Conservation (phyloP, 2,113 vertebrate genomes). For the Buteo buteo region DNA sequence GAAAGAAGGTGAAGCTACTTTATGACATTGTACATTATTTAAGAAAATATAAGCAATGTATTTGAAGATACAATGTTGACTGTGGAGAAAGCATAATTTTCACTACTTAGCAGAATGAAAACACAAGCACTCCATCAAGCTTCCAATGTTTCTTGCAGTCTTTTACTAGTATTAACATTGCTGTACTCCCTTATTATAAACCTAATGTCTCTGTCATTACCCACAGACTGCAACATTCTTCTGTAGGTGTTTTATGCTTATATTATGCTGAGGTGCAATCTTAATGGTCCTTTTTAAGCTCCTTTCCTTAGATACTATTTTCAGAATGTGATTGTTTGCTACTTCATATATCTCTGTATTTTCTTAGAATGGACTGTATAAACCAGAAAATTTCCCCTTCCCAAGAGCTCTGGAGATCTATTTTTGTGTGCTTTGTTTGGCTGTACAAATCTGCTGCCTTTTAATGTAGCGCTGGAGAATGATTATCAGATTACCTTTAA, state of each 20-base stretch:
- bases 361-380: not conserved
- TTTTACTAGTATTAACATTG: not conserved
- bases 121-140: not conserved
- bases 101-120: not conserved
- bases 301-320: not conserved
- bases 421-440: constrained; percentile 5
- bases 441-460: not conserved
- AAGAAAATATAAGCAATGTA: not conserved
- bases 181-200: not conserved
- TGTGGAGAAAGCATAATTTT: not conserved
- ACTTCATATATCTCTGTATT: not conserved
- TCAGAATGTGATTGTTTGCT: not conserved
- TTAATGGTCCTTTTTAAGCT: not conserved
- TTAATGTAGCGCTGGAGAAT: not conserved
- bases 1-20: not conserved
- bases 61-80: not conserved
- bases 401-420: not conserved
- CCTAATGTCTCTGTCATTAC: not conserved
- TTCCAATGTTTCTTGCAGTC: not conserved
- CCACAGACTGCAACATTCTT: not conserved
- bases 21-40: not conserved
- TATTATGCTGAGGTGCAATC: not conserved
- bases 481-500: not conserved
- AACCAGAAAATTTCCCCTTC: not conserved
- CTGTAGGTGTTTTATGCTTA: not conserved